Base-by-base conservation (phyloP, 92 coral and sea anemone species). In the Virgularia gustaviana region DNA sequence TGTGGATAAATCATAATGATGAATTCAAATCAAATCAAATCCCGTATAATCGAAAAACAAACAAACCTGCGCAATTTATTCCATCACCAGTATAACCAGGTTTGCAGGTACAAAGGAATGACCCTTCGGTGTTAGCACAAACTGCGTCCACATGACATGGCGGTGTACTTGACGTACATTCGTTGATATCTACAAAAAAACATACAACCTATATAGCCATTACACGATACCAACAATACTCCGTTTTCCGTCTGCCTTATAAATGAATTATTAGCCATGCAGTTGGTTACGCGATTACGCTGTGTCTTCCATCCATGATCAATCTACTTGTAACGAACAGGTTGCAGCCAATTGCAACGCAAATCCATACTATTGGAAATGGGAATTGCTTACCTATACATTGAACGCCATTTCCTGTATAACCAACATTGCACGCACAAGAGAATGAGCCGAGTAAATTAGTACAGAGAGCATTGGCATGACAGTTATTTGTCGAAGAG, bases 101-200 rank as follows among this genome's bases (percentile, higher is more conserved):
- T 4, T n/a, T 37, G 63, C 95, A 88, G 5, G 45, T 45, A 31
- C 95, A 88, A 27, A 47, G 33, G 44, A 82, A 85, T 0, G 84
- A 72, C 11, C 96, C 96, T 31, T 57, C 64, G 3, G 80, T 83
- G 73, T 89, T 86, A 4, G 76, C 72, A 67, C 96, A 89, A 33
- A 37, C 43, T 1, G 96, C 88, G 9, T 76, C 75, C 15, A 33
- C 37, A 23, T 76, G 24, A 25, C 60, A 18, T n/a, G n/a, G n/a
- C 51, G 49, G 53, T 1, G 47, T 9, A 19, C 25, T 20, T 49
- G 52, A 27, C 39, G 33, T 34, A 71, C 81, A 77, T 20, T 64
- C 62, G 30, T 20, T 53, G 29, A 70, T 61, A 43, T 70, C 78
- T 28, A n/a, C n/a, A 63, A 63, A 54, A 42, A 36, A 51, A 30